phyloP scores from a whole-genome alignment of 2,888 invertebrate species.

The Micoletzkya japonica region DNA sequence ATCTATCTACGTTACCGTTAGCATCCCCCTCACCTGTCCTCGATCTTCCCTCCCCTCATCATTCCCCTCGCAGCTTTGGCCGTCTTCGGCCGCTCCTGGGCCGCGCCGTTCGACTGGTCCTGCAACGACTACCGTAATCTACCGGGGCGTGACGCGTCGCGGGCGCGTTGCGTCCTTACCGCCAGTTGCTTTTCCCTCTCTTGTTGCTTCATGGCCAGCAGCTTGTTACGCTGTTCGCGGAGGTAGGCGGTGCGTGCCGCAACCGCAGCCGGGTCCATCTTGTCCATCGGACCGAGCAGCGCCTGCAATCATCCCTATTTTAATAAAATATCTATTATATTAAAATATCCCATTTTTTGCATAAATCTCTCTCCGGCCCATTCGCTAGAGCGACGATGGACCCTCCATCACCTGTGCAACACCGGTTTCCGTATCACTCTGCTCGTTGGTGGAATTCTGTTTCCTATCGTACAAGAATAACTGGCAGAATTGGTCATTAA shows the following conservation, averaged over 20 bases:
- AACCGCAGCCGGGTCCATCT: slow-evolving; percentile 65
- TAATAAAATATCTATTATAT: neutral
- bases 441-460: too few relatives aligned
- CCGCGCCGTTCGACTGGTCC: neutral
- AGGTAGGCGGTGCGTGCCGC: slow-evolving; percentile 82
- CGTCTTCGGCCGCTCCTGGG: slow-evolving; percentile 44
- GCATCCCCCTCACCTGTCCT: neutral
- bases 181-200: slow-evolving; percentile 75
- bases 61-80: slow-evolving; percentile 47
- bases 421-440: too few relatives aligned
- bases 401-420: too few relatives aligned
- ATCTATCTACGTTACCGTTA: neutral
- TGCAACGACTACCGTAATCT: too few relatives aligned
- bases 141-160: too few relatives aligned
- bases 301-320: slow-evolving; percentile 30
- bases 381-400: too few relatives aligned
- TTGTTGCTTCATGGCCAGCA: slow-evolving; percentile 84
- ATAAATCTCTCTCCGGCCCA: too few relatives aligned
- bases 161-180: too few relatives aligned
- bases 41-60: slow-evolving; percentile 28
- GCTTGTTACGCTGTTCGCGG: slow-evolving; percentile 84
- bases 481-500: too few relatives aligned
- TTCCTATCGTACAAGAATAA: too few relatives aligned
- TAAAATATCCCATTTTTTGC: neutral
- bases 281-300: slow-evolving; percentile 34